Base-by-base conservation (phyloP, 2,888 invertebrate species). In the Maniola hyperantus region DNA sequence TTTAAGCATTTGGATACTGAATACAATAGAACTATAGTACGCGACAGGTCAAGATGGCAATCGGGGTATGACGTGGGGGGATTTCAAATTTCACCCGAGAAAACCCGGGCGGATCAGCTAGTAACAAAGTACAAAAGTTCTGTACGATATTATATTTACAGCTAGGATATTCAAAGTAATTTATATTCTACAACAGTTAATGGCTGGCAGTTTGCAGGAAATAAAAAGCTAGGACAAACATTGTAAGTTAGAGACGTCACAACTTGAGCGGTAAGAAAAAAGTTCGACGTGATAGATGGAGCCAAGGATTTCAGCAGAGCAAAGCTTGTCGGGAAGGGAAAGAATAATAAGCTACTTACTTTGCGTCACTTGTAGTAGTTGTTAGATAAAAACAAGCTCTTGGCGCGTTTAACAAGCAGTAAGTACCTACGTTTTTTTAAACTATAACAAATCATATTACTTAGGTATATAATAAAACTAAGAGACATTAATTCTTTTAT, bases 231-330 rank as follows among this genome's bases (percentile, higher is more conserved):
- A 59, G 62, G 59, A 67, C 59, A 60, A 64, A 64, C 50, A 64
- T 64, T 64, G 34, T 57, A 60, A 55, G 64, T 64, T 54, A 64
- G 46, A 64, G 59, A 53, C 36, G 63, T 60, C 67, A 54, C 73
- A 61, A 69, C 65, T 68, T 59, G 42, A 50, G 55, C 42, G 50
- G 26, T 48, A 62, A 65, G 36, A 57, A 65, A 68, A 68, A 68
- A 68, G 58, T 68, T 68, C 6, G 63, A 59, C 58, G 34, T 58
- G 62, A 58, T 54, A 61, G 60, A 66, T 64, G 65, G 44, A 46
- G 53, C 60, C 36, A 53, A 62, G 57, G 51, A 53, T 61, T 58
- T 66, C 61, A 66, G 67, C 59, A 66, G 67, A 63, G 68, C 68
- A 55, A 55, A 54, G 59, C 50, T n/a, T 63, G 64, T 61, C 58